Percentiles rank a stretch among this genome's conserved stretches.
phyloP scores from a whole-genome alignment of 2,888 invertebrate genomes.

The Sialis lutaria region DNA sequence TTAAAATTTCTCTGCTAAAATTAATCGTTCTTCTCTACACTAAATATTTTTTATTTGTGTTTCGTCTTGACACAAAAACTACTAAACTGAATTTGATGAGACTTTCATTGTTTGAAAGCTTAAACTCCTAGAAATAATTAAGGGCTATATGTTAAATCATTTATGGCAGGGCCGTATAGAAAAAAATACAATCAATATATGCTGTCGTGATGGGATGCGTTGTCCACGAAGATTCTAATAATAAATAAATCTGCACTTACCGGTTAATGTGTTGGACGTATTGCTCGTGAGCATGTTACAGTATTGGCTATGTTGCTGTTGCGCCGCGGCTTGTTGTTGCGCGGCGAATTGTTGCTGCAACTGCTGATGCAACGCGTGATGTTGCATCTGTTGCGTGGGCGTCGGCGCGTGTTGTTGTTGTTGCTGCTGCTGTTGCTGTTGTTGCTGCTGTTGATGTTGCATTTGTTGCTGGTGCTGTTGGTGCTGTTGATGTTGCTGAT shows the following conservation, averaged over 20 bases:
- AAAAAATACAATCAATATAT: too few species aligned
- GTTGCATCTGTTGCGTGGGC: constrained; percentile 22
- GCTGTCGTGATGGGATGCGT: too few species aligned
- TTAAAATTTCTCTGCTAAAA: too few species aligned
- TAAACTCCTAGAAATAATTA: too few species aligned
- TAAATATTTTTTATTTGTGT: too few species aligned
- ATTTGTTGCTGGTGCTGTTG: constrained; percentile 26
- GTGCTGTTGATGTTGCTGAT: constrained; percentile 39
- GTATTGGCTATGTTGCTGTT: constrained; percentile 32
- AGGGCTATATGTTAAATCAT: too few species aligned
- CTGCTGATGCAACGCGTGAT: constrained; percentile 31
- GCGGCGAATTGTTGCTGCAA: constrained; percentile 34
- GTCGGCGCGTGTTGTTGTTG: constrained; percentile 11
- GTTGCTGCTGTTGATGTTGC: constrained; percentile 12
- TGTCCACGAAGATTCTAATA: too few species aligned
- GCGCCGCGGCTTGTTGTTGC: constrained; percentile 20
- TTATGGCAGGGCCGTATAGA: too few species aligned
- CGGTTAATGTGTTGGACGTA: background rate
- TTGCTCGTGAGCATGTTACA: background rate
- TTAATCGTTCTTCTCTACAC: too few species aligned
- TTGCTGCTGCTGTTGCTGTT: constrained; percentile 18
- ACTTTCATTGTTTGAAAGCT: too few species aligned
- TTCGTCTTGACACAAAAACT: too few species aligned
- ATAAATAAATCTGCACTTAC: background rate
- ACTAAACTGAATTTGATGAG: too few species aligned